Evolutionary conservation across 2,113 vertebrate genomes (phyloP).

Genomic region (Poeciliopsis retropinna): DNA sequence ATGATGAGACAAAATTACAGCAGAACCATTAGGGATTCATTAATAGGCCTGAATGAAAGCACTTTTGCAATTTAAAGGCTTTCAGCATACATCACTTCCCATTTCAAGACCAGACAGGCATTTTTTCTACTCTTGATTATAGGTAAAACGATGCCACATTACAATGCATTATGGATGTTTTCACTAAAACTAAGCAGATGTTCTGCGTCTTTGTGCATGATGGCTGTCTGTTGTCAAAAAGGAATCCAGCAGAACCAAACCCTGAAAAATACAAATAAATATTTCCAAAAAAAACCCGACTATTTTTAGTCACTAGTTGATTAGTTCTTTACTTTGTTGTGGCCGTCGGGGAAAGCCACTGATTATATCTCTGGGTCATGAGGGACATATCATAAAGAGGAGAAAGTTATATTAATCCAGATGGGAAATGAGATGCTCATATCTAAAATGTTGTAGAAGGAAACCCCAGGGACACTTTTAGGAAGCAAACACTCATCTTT

Average conservation of each 20-base stretch:
- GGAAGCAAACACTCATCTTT: background rate
- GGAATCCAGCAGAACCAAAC: background rate
- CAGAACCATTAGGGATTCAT: constrained; percentile 10
- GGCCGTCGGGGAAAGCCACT: background rate
- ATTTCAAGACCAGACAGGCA: constrained; percentile 1
- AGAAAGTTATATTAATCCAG: background rate
- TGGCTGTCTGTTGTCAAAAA: background rate
- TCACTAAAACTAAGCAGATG: background rate
- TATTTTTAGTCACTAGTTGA: background rate
- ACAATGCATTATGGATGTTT: constrained; percentile 1
- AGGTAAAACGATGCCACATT: background rate
- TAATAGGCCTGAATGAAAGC: constrained; percentile 36
- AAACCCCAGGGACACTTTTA: background rate
- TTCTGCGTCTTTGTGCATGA: background rate
- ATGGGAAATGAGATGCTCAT: constrained; percentile 10
- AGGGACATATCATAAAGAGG: background rate
- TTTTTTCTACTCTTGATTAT: background rate
- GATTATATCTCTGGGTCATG: background rate
- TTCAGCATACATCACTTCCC: constrained; percentile 13
- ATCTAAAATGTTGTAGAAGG: background rate
- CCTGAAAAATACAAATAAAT: background rate
- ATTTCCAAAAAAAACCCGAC: background rate
- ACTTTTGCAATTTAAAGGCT: constrained; percentile 35
- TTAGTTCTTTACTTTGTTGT: background rate
- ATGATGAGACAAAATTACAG: background rate